phyloP scores from a whole-genome alignment of 2,888 invertebrate genomes.

The Eutolmus rufibarbis region DNA sequence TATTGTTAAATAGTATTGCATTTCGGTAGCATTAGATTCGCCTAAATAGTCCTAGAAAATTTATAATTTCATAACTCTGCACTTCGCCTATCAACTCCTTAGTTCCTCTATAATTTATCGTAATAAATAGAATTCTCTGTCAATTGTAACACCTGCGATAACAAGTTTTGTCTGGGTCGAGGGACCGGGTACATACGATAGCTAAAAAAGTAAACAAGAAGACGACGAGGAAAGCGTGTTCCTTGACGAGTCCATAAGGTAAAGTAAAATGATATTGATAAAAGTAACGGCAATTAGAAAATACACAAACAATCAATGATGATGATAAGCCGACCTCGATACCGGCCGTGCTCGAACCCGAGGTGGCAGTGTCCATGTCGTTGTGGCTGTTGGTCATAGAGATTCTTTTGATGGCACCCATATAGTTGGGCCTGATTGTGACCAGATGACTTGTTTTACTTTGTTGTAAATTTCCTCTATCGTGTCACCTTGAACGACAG shows the following conservation, averaged over 20 bases:
- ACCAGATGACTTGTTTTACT: conserved; percentile 92
- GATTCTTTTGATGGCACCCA: conserved; percentile 98
- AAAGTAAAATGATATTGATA: conserved; percentile 35
- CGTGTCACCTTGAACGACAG: conserved; percentile 95
- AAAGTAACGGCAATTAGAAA: conserved; percentile 32
- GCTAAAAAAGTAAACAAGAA: conserved; percentile 32
- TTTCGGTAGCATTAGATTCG: conserved; percentile 40
- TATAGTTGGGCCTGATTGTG: conserved; percentile 94
- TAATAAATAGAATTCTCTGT: conserved; percentile 30
- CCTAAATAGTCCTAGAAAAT: conserved; percentile 43
- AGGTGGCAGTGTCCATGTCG: conserved; percentile 68
- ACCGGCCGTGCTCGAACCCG: conserved; percentile 64
- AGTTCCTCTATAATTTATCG: conserved; percentile 30
- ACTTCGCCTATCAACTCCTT: conserved; percentile 32
- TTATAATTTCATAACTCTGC: conserved; percentile 22
- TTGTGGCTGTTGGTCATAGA: conserved; percentile 77
- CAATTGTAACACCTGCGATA: conserved; percentile 19
- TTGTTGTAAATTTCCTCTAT: conserved; percentile 96
- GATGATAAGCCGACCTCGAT: conserved; percentile 57
- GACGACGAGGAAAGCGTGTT: conserved; percentile 5
- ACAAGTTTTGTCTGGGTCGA: conserved; percentile 14
- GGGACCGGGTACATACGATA: conserved; percentile 1
- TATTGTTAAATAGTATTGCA: conserved; percentile 39
- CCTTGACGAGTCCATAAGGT: conserved; percentile 16
- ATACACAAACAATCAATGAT: conserved; percentile 45